phyloP scores from a whole-genome alignment of 2,888 invertebrate genomes.

The Napeogenes sylphis region DNA sequence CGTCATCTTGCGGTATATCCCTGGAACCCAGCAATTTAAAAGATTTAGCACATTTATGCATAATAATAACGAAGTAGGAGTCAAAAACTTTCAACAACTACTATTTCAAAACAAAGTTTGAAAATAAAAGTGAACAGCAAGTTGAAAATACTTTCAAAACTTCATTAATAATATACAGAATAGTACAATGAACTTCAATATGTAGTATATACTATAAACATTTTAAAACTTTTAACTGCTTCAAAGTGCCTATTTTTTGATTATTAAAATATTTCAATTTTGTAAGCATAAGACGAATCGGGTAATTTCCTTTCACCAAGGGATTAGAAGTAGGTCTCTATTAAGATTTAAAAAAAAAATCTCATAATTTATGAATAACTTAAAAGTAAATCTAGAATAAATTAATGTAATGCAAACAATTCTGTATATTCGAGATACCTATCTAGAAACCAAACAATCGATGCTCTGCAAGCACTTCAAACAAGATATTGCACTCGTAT shows the following conservation, averaged over 20 bases:
- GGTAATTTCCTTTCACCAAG: constrained; percentile 64
- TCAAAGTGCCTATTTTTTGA: background rate
- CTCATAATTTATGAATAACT: no score
- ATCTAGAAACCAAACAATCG: no score
- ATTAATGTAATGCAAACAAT: no score
- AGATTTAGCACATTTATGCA: constrained; percentile 9
- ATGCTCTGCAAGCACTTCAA: no score
- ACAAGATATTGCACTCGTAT: constrained; percentile 3
- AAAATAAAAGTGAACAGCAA: background rate
- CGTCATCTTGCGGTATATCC: constrained; percentile 18
- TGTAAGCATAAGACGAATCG: constrained; percentile 39
- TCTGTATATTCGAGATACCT: no score
- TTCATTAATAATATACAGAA: background rate
- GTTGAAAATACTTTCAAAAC: background rate
- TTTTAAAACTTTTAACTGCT: no score
- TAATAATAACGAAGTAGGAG: constrained; percentile 3
- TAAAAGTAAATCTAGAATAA: background rate
- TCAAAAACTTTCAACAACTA: background rate
- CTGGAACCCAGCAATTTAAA: constrained; percentile 8
- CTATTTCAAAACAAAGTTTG: background rate
- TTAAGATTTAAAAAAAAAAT: constrained; percentile 40
- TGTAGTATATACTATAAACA: no score
- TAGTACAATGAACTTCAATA: no score
- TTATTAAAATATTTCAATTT: background rate
- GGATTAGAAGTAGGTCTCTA: constrained; percentile 48